phyloP scores from a whole-genome alignment of 2,888 invertebrate species.

The Pyralis farinalis region DNA sequence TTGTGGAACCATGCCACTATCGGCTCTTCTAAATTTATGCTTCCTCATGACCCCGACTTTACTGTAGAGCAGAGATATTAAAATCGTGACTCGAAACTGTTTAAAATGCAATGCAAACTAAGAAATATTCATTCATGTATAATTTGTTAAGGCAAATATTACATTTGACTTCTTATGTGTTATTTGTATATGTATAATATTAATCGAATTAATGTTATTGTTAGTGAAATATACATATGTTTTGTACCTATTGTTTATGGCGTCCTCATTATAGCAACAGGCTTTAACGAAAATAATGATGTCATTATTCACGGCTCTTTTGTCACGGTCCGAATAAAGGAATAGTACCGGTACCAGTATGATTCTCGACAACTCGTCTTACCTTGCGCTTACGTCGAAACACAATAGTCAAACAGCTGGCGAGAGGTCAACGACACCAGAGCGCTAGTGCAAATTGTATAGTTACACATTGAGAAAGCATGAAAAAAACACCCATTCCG shows the following conservation, averaged over 20 bases:
- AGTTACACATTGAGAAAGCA: constrained; percentile 62
- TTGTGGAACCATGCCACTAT: constrained; percentile 59
- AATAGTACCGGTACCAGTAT: constrained; percentile 46
- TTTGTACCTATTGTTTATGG: constrained; percentile 37
- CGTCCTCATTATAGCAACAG: constrained; percentile 46
- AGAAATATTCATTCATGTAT: constrained; percentile 44
- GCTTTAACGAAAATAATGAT: constrained; percentile 60
- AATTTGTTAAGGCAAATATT: constrained; percentile 25
- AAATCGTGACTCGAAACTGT: constrained; percentile 40
- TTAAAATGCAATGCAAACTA: constrained; percentile 57
- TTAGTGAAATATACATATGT: constrained; percentile 14
- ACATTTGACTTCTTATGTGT: constrained; percentile 21
- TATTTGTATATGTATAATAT: constrained; percentile 18
- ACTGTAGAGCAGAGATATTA: constrained; percentile 36
- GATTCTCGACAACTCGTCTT: constrained; percentile 65
- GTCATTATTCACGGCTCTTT: constrained; percentile 73
- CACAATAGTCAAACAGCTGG: constrained; percentile 75
- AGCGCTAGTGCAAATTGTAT: constrained; percentile 73
- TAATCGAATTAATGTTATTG: constrained; percentile 1
- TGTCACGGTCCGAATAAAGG: constrained; percentile 66
- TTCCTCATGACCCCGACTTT: constrained; percentile 68
- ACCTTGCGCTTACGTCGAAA: constrained; percentile 50
- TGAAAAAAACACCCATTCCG: constrained; percentile 61
- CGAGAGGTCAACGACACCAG: constrained; percentile 66
- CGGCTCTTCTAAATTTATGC: constrained; percentile 74